A percentile compares a stretch with the other conserved stretches of the same genome.
These are phyloP conservation scores for Subacronicta megacephala DNA, from an alignment of 2,888 invertebrate species.

Conservation along the genomic window DNA sequence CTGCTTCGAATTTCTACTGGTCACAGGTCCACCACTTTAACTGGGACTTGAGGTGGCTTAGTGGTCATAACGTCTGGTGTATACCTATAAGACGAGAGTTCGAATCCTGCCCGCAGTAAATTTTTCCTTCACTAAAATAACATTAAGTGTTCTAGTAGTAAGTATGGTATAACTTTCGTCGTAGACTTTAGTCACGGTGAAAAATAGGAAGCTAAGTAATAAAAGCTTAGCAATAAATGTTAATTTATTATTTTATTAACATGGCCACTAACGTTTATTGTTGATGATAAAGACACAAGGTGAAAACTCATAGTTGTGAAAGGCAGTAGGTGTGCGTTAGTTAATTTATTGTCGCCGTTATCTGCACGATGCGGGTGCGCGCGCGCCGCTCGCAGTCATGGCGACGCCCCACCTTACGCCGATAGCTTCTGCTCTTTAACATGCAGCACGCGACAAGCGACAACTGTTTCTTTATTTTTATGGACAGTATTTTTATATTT, in stretches of 20 bases:
- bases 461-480: slow-evolving; percentile 66
- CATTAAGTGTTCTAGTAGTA: no score
- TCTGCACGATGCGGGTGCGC: slow-evolving; percentile 85
- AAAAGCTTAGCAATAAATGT: slow-evolving; percentile 18
- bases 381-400: slow-evolving; percentile 73
- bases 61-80: no score
- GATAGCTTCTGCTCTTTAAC: slow-evolving; percentile 66
- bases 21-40: no score
- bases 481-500: background rate
- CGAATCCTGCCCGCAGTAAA: no score
- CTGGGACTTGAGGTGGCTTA: no score
- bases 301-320: slow-evolving; percentile 85
- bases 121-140: no score
- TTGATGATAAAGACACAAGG: slow-evolving; percentile 76
- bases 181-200: background rate
- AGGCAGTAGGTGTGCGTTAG: slow-evolving; percentile 76
- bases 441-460: slow-evolving; percentile 82
- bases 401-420: slow-evolving; percentile 58
- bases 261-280: slow-evolving; percentile 51
- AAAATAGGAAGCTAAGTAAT: background rate
- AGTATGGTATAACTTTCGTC: no score
- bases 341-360: slow-evolving; percentile 87
- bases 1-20: no score
- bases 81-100: no score
- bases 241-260: slow-evolving; percentile 33